A percentile compares a stretch with the other conserved stretches of the same genome.
phyloP scores from a whole-genome alignment of 2,797 vertebrate genomes.

The Eulemur rubriventer region DNA sequence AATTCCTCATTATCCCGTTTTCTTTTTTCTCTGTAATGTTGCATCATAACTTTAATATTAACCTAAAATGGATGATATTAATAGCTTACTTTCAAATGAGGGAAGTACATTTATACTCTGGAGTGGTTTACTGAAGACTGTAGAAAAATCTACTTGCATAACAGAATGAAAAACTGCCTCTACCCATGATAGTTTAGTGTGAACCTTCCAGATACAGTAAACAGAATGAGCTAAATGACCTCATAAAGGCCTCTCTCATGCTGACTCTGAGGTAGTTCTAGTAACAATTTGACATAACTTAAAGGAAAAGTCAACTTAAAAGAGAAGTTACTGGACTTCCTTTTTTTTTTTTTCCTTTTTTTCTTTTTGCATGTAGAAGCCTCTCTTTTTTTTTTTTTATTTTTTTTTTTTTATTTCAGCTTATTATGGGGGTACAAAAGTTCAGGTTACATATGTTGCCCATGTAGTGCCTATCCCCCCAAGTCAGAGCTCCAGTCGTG shows the following conservation, averaged over 20 bases:
- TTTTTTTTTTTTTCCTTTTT: neutral
- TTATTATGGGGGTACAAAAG: too few relatives aligned
- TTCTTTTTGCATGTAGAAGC: too few relatives aligned
- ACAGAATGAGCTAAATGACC: neutral
- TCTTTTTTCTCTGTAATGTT: neutral
- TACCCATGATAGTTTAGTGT: neutral
- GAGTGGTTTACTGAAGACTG: neutral
- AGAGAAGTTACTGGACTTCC: neutral
- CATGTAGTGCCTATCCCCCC: too few relatives aligned
- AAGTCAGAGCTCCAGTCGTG: too few relatives aligned
- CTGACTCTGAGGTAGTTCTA: neutral
- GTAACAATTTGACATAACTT: neutral
- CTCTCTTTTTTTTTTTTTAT: too few relatives aligned
- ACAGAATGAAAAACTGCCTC: neutral
- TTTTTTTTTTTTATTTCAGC: too few relatives aligned
- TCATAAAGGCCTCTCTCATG: neutral
- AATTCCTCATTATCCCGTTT: neutral
- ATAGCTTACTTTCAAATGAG: neutral
- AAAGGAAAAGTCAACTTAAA: neutral
- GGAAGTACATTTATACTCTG: neutral
- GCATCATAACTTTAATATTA: neutral
- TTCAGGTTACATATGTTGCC: too few relatives aligned
- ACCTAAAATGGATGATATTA: neutral
- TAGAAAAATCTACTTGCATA: neutral
- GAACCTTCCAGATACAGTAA: neutral